phyloP scores from a whole-genome alignment of 2,797 vertebrate genomes.

The Epinephelus awoara region DNA sequence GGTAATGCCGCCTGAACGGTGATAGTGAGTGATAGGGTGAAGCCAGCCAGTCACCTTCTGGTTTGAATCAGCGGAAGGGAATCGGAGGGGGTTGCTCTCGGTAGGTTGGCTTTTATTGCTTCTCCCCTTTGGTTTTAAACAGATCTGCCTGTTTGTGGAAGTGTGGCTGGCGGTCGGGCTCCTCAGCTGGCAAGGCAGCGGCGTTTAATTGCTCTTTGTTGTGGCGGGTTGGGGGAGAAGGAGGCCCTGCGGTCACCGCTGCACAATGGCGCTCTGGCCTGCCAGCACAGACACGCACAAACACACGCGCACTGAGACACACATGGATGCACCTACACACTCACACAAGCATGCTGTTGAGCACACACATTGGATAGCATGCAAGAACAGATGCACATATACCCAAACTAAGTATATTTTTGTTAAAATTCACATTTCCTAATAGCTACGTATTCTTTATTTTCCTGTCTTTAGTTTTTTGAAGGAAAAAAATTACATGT shows the following conservation, averaged over 20 bases:
- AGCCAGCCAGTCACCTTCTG: slow-evolving; percentile 82
- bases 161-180: slow-evolving; percentile 87
- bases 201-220: slow-evolving; percentile 90
- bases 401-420: background rate
- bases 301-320: slow-evolving; percentile 28
- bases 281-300: slow-evolving; percentile 66
- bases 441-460: background rate
- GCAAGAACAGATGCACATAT: slow-evolving; percentile 12
- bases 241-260: slow-evolving; percentile 80
- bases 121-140: slow-evolving; percentile 87
- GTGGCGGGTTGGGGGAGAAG: slow-evolving; percentile 78
- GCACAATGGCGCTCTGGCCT: slow-evolving; percentile 78
- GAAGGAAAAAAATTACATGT: background rate
- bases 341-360: slow-evolving; percentile 22
- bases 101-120: slow-evolving; percentile 86
- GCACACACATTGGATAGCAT: slow-evolving; percentile 26
- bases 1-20: slow-evolving; percentile 50
- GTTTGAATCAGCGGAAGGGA: slow-evolving; percentile 83
- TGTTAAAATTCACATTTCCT: slow-evolving; percentile 10
- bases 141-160: slow-evolving; percentile 91
- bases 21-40: slow-evolving; percentile 78
- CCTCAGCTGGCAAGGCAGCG: slow-evolving; percentile 86
- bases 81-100: slow-evolving; percentile 73
- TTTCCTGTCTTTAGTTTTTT: slow-evolving; percentile 2
- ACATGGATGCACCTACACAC: slow-evolving; percentile 49